Percentiles rank a stretch among this genome's conserved stretches.
Conservation (phyloP, 2,797 vertebrate genomes). For the Dendrocincla fuliginosa region DNA sequence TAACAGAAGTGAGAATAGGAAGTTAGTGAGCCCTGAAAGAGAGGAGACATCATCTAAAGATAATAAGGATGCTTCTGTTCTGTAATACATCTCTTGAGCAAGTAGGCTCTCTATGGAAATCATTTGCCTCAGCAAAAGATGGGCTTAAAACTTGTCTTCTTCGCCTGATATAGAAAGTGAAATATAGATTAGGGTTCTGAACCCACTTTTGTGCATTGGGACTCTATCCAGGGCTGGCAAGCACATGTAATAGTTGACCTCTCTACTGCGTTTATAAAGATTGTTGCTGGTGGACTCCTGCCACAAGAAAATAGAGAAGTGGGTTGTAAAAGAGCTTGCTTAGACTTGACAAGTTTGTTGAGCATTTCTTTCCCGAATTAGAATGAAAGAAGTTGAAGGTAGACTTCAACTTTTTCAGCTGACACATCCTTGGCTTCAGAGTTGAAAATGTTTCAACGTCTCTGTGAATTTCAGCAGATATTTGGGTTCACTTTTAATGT, state of each 20-base stretch:
- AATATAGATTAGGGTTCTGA: slow-evolving; percentile 28
- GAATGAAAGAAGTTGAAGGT: slow-evolving; percentile 51
- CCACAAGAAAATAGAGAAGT: slow-evolving; percentile 63
- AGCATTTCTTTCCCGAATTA: slow-evolving; percentile 28
- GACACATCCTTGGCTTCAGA: slow-evolving; percentile 62
- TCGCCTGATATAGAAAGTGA: background rate
- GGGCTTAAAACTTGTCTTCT: background rate
- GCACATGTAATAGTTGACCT: slow-evolving; percentile 6
- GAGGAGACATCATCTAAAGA: background rate
- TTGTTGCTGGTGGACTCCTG: slow-evolving; percentile 42
- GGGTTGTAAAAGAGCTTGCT: slow-evolving; percentile 60
- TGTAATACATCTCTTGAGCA: background rate
- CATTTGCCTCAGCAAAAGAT: slow-evolving; percentile 27
- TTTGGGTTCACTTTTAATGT: slow-evolving; percentile 66
- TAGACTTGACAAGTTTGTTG: slow-evolving; percentile 62
- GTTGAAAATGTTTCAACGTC: slow-evolving; percentile 66
- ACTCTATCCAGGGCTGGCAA: background rate
- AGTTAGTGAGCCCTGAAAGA: background rate
- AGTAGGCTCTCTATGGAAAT: background rate
- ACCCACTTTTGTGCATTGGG: slow-evolving; percentile 16
- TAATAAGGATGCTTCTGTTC: background rate
- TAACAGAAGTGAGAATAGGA: background rate
- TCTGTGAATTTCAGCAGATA: slow-evolving; percentile 65
- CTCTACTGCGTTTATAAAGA: slow-evolving; percentile 8
- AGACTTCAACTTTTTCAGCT: slow-evolving; percentile 53